phyloP scores from a whole-genome alignment of 2,113 vertebrate species.

The Stigmatopora nigra region DNA sequence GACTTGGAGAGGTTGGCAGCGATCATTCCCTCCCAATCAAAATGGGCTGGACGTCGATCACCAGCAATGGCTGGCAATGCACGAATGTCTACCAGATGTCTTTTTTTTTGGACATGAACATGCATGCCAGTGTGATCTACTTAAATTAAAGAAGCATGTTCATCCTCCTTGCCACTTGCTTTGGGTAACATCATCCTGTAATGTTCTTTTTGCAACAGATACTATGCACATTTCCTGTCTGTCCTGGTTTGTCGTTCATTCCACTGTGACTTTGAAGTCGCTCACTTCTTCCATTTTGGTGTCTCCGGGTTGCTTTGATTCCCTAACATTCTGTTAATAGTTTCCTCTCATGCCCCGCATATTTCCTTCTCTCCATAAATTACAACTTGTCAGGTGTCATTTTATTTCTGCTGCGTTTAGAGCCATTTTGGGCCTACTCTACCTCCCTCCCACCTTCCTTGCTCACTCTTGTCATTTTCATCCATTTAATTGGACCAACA shows the following conservation, averaged over 20 bases:
- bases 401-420: slow-evolving; percentile 68
- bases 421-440: slow-evolving; percentile 65
- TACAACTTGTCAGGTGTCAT: slow-evolving; percentile 76
- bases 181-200: slow-evolving; percentile 58
- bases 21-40: too few relatives aligned
- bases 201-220: slow-evolving; percentile 36
- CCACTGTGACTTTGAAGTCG: slow-evolving; percentile 64
- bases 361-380: slow-evolving; percentile 66
- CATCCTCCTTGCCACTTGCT: slow-evolving; percentile 33
- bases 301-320: slow-evolving; percentile 66
- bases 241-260: slow-evolving; percentile 52
- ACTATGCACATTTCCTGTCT: slow-evolving; percentile 39
- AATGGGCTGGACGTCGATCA: too few relatives aligned
- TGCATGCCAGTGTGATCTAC: slow-evolving; percentile 51
- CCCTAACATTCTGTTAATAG: slow-evolving; percentile 70
- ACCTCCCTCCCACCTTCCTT: slow-evolving; percentile 47
- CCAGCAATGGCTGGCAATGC: too few relatives aligned
- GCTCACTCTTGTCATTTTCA: slow-evolving; percentile 45
- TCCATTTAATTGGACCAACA: slow-evolving; percentile 73
- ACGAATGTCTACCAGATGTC: not conserved
- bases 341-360: slow-evolving; percentile 64
- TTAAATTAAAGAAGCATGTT: slow-evolving; percentile 54
- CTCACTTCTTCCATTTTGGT: slow-evolving; percentile 50
- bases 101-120: slow-evolving; percentile 28
- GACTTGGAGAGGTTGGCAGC: too few relatives aligned